A percentile compares a stretch with the other conserved stretches of the same genome.
These are phyloP conservation scores for Molorchus minor DNA, from an alignment of 2,888 invertebrate genomes.

Conservation along the genomic window DNA sequence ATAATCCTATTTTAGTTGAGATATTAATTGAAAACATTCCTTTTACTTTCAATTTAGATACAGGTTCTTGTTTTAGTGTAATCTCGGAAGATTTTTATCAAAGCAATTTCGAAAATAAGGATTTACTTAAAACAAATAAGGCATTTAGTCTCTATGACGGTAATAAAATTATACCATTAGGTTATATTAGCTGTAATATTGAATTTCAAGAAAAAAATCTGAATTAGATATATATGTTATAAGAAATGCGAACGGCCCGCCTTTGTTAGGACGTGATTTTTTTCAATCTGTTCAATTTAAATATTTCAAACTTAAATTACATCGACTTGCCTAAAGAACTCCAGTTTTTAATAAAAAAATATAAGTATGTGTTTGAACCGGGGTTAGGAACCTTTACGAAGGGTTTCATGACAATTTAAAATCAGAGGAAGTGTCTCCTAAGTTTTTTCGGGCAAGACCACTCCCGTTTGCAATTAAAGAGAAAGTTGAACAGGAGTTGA, in stretches of 20 bases:
- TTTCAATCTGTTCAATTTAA: neutral
- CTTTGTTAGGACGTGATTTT: neutral
- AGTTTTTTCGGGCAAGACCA: neutral
- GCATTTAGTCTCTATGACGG: neutral
- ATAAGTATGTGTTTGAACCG: neutral
- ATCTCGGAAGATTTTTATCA: neutral
- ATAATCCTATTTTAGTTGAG: neutral
- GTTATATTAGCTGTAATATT: neutral
- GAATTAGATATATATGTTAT: neutral
- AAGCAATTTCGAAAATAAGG: neutral
- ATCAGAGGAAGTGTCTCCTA: neutral
- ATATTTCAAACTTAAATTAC: neutral
- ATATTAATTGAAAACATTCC: neutral
- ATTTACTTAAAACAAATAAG: neutral
- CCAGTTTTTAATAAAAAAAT: neutral
- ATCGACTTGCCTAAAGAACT: neutral
- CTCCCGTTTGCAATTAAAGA: neutral
- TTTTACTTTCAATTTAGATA: neutral
- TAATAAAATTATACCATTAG: neutral
- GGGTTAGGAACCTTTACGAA: neutral
- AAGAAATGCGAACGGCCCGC: neutral
- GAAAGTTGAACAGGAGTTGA: neutral
- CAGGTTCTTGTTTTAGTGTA: slow-evolving; percentile 1
- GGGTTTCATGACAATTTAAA: neutral
- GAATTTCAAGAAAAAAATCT: neutral